Conservation (phyloP, 2,888 invertebrate species). For the Drosophila algonquin region DNA sequence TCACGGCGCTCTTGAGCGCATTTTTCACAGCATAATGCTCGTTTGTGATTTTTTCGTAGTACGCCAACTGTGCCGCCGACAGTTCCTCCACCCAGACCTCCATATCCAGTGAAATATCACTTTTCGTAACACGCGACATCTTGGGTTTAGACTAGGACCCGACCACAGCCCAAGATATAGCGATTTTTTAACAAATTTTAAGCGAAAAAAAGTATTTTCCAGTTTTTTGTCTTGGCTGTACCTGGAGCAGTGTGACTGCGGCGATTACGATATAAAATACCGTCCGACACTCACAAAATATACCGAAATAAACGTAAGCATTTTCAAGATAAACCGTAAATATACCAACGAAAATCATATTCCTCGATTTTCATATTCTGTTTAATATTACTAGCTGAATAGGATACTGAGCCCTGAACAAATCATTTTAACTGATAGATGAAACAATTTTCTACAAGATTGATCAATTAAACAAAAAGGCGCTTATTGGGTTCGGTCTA, state of each 20-base stretch:
- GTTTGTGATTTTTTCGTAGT: constrained; percentile 87
- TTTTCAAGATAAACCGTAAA: too few relatives aligned
- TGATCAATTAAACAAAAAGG: too few relatives aligned
- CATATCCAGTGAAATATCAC: constrained; percentile 85
- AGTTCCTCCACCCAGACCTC: constrained; percentile 90
- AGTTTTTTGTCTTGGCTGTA: constrained; percentile 58
- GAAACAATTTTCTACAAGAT: too few relatives aligned
- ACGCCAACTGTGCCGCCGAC: constrained; percentile 87
- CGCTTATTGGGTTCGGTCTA: too few relatives aligned
- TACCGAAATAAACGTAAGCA: too few relatives aligned
- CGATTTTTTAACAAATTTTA: constrained; percentile 25
- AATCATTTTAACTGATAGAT: too few relatives aligned
- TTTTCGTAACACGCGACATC: constrained; percentile 80
- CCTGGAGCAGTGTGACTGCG: constrained; percentile 52
- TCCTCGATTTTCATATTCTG: too few relatives aligned
- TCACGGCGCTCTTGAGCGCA: constrained; percentile 85
- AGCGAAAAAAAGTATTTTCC: constrained; percentile 9
- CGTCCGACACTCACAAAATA: too few relatives aligned
- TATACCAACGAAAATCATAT: too few relatives aligned
- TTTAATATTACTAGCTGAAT: too few relatives aligned
- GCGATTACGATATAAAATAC: too few relatives aligned
- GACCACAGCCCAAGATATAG: constrained; percentile 48
- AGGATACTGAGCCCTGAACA: too few relatives aligned
- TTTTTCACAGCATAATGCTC: constrained; percentile 88
- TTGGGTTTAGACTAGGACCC: constrained; percentile 33